Evolutionary conservation across 2,797 vertebrate species (phyloP).

Genomic region (Huso huso): DNA sequence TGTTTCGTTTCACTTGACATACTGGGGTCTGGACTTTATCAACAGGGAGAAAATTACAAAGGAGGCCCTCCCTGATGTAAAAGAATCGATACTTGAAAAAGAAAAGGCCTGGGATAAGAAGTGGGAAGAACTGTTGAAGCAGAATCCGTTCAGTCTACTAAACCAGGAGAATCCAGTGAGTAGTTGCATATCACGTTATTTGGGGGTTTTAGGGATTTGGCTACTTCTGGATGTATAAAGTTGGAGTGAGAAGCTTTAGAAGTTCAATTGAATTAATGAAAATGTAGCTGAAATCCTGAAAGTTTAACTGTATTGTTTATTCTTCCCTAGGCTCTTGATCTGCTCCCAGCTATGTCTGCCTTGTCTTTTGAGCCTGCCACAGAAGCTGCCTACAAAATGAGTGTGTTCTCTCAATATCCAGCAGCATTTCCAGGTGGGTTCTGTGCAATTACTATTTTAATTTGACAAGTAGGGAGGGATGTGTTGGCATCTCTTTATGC

Average conservation of each 20-base stretch:
- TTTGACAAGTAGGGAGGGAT: no score
- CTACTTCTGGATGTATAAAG: background rate
- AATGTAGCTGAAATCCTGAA: background rate
- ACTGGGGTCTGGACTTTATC: background rate
- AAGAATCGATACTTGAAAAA: conserved; percentile 37
- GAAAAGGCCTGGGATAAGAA: conserved; percentile 65
- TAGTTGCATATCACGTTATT: conserved; percentile 19
- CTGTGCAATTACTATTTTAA: no score
- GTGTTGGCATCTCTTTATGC: no score
- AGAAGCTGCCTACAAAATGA: conserved; percentile 45
- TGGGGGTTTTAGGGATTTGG: background rate
- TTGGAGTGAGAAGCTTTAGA: background rate
- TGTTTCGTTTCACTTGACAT: background rate
- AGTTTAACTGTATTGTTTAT: background rate
- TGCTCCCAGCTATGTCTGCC: conserved; percentile 55
- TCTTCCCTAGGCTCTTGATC: conserved; percentile 55
- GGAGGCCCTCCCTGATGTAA: conserved; percentile 41
- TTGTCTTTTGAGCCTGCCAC: conserved; percentile 55
- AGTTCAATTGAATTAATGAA: background rate
- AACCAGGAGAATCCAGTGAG: conserved; percentile 64
- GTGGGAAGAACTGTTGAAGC: conserved; percentile 58
- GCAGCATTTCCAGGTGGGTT: conserved; percentile 52
- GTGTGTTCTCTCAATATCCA: conserved; percentile 47
- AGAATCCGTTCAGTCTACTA: conserved; percentile 49
- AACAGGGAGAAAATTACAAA: conserved; percentile 58